Base-by-base conservation (phyloP, 2,888 invertebrate genomes). In the Pristionchus arcanus region DNA sequence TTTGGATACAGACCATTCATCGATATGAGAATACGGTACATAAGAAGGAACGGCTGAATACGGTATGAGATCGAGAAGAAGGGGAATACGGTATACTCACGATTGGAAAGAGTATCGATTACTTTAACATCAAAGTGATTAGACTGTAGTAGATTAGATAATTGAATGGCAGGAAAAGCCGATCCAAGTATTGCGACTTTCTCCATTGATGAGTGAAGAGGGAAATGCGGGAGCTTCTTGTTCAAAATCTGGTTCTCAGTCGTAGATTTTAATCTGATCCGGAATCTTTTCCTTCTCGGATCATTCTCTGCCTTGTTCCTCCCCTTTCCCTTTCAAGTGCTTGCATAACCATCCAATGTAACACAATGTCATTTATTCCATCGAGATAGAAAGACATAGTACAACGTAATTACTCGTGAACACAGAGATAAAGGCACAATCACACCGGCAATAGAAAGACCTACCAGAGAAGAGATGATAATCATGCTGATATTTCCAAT, bases 131-230 rank as follows among this genome's bases (percentile, higher is more conserved):
- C 63, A 63, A 37, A 63, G 4, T 53, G 49, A 37, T 28, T 21
- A 3, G 86, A 37, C 25, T 63, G 86, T 28, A 86, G 86, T 25
- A 37, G 42, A 86, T 31, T 37, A 37, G 86, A 59, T 3, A 86
- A 34, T 31, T 59, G 86, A 63, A 86, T 63, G 86, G 86, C 42
- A 63, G 86, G 86, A 37, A 86, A 86, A 5, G 86, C 42, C 13
- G 86, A 86, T 28, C 86, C 86, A 25, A 86, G 86, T 59, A 86
- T 66, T 28, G 53, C 63, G 42, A 86, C 63, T 66, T 63, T 59
- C 66, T 86, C 86, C 86, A 86, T 59, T 15, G 53, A 34, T 37
- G 34, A 34, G 16, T 25, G 25, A 77, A 42, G 77, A 77, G 77
- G 37, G 77, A 77, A 77, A 77, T 77, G 77, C 42, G 77, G 37